These are phyloP conservation scores for Ochropleura plecta DNA, from an alignment of 2,888 invertebrate genomes.

Conservation along the genomic window DNA sequence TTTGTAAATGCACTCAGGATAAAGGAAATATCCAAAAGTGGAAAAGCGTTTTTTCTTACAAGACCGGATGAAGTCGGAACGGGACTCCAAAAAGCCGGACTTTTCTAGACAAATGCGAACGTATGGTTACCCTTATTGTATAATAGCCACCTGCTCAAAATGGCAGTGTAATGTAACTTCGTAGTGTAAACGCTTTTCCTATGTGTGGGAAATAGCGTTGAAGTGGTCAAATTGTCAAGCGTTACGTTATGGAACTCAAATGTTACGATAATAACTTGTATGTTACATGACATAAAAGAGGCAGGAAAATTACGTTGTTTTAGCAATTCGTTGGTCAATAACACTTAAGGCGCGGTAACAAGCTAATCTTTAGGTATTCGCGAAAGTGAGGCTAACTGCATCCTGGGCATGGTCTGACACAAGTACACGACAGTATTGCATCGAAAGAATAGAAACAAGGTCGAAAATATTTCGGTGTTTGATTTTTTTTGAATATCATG, in stretches of 20 bases:
- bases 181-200: conserved; percentile 46
- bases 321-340: background rate
- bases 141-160: conserved; percentile 27
- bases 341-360: too few species aligned
- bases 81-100: background rate
- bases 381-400: too few species aligned
- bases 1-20: too few species aligned
- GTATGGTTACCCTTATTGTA: background rate
- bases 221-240: background rate
- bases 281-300: background rate
- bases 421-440: too few species aligned
- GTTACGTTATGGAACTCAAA: conserved; percentile 27
- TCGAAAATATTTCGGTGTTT: too few species aligned
- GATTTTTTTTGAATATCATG: too few species aligned
- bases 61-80: background rate
- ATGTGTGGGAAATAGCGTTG: conserved; percentile 30
- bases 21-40: too few species aligned
- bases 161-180: conserved; percentile 31
- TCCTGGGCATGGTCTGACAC: too few species aligned
- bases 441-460: too few species aligned
- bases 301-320: background rate
- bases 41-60: too few species aligned
- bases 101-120: background rate
- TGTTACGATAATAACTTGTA: conserved; percentile 8
- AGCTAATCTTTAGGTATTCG: too few species aligned